Percentiles rank a stretch among this genome's conserved stretches.
Evolutionary conservation across 2,888 invertebrate species (phyloP).

Genomic region (Lithophane socia): DNA sequence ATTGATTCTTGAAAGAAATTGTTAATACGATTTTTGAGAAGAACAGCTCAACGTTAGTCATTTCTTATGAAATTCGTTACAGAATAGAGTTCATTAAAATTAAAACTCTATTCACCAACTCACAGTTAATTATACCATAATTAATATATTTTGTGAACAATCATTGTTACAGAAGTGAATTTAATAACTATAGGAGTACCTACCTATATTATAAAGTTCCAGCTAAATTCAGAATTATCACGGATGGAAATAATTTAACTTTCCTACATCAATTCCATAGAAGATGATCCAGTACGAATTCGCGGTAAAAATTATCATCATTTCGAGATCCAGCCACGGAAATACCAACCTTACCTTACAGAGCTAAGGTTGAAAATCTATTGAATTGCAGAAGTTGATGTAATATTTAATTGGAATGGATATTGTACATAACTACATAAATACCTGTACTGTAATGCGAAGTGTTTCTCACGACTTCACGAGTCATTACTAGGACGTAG

Average conservation of each 20-base stretch:
- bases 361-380: slow-evolving; percentile 21
- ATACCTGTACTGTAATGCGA: background rate
- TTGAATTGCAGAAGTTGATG: slow-evolving; percentile 40
- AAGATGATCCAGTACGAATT: slow-evolving; percentile 57
- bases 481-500: slow-evolving; percentile 35
- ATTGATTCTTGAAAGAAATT: slow-evolving; percentile 15
- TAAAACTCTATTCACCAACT: background rate
- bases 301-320: slow-evolving; percentile 54
- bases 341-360: background rate
- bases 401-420: slow-evolving; percentile 50
- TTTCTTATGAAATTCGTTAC: slow-evolving; percentile 19
- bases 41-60: slow-evolving; percentile 8
- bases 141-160: background rate
- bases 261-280: slow-evolving; percentile 37
- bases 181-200: background rate
- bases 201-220: slow-evolving; percentile 17
- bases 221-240: slow-evolving; percentile 22
- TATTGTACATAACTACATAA: slow-evolving; percentile 15
- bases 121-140: background rate
- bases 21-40: background rate
- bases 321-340: background rate
- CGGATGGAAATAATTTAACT: slow-evolving; percentile 44
- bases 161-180: background rate
- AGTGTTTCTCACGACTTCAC: slow-evolving; percentile 27
- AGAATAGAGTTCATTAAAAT: slow-evolving; percentile 1